Evolutionary conservation across 2,888 invertebrate genomes (phyloP), one percentile per base, ranked within the genome.

Genomic region (Camptogramma bilineatum): DNA sequence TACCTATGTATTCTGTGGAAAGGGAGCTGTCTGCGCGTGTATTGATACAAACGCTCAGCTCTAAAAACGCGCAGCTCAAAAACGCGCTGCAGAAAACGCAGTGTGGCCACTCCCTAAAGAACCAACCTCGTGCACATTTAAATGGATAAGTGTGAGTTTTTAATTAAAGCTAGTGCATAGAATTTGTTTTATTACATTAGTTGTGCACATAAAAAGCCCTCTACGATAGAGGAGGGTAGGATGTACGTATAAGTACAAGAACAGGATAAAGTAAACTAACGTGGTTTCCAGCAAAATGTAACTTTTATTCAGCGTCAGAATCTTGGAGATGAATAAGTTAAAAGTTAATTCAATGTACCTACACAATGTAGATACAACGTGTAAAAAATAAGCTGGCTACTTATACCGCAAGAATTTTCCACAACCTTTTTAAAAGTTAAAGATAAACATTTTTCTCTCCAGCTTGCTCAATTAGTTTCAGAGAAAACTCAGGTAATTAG

Each of bases 401-500:
- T 2, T 39, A 1, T 4, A 39, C 10, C 31, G 31, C 31, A 31
- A 31, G 31, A 39, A 39, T 13, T 39, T 39, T 13, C 13, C 13
- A 39, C 13, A 13, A 39, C 34, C 34, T 13, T 39, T 44, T 16
- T 39, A 18, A 44, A 52, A 53, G 53, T 44, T n/a, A 1, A 44
- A 44, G n/a, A 16, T 44, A 16, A 24, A 42, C 21, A 44, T 16
- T 24, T 50, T 16, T 39, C 13, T 21, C 34, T 34, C 21, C 19
- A 51, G 13, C 55, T 28, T 28, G 13, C 54, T 51, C 17, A 46
- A 62, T 56, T 52, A 51, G 62, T 52, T 44, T 18, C 34, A 39
- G 4, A 39, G 46, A 51, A 58, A 62, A 50, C 54, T 62, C 46
- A 47, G 18, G 21, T 52, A 55, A 62, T 62, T 52, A 24, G 21